Conservation (phyloP, 2,113 vertebrate genomes). For the Tricholaema leucomelas region DNA sequence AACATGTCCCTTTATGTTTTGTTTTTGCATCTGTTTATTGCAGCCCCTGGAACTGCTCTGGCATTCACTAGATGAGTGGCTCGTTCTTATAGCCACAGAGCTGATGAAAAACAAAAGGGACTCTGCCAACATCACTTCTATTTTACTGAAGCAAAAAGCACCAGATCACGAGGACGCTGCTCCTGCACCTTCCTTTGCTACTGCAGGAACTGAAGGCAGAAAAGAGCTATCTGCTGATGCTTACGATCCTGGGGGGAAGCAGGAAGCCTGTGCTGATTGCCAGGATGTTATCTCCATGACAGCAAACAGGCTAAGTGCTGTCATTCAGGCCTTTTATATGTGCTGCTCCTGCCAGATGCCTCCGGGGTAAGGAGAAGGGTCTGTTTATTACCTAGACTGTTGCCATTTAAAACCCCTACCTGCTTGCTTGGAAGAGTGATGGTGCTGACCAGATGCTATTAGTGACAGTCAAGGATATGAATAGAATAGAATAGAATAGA, state of each 20-base stretch:
- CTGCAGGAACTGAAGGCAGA: slow-evolving; percentile 48
- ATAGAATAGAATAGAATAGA: too few relatives aligned
- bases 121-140: slow-evolving; percentile 82
- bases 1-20: neutral
- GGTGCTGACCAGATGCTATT: neutral
- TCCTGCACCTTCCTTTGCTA: slow-evolving; percentile 63
- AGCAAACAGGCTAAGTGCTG: slow-evolving; percentile 93
- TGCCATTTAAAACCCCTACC: neutral
- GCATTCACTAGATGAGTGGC: slow-evolving; percentile 98
- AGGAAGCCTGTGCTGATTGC: slow-evolving; percentile 83
- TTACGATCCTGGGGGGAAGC: slow-evolving; percentile 75
- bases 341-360: slow-evolving; percentile 99
- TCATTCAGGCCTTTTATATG: slow-evolving; percentile 98
- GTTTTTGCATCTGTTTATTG: slow-evolving; percentile 31
- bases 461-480: neutral
- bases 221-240: slow-evolving; percentile 61
- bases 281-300: slow-evolving; percentile 99
- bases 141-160: slow-evolving; percentile 88
- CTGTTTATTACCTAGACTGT: neutral
- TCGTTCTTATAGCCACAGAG: slow-evolving; percentile 95
- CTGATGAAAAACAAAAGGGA: slow-evolving; percentile 86
- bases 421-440: neutral
- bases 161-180: slow-evolving; percentile 73
- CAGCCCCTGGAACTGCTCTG: slow-evolving; percentile 95
- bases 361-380: slow-evolving; percentile 83